phyloP scores from a whole-genome alignment of 2,888 invertebrate genomes.

The Parasteatoda lunata region DNA sequence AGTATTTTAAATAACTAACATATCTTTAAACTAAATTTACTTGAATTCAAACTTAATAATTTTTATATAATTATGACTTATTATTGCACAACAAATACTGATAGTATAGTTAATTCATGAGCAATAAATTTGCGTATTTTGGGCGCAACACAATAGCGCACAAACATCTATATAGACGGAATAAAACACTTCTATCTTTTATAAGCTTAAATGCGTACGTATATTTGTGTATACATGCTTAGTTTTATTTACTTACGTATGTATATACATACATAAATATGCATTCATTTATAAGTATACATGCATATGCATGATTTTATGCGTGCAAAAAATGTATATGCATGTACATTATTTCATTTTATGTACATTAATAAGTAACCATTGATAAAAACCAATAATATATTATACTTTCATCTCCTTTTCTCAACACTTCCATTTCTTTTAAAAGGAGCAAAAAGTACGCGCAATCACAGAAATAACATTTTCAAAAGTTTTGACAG shows the following conservation, averaged over 20 bases:
- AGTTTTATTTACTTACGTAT: not conserved
- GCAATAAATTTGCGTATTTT: conserved; percentile 27
- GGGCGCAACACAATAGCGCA: conserved; percentile 33
- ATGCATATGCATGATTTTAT: not conserved
- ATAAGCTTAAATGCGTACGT: not conserved
- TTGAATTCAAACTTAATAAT: not conserved
- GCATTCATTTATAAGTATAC: not conserved
- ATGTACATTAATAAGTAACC: conserved; percentile 60
- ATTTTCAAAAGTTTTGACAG: conserved; percentile 42
- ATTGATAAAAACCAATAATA: conserved; percentile 54
- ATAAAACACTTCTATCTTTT: conserved; percentile 27
- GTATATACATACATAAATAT: not conserved
- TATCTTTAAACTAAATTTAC: not conserved
- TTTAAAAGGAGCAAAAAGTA: conserved; percentile 36
- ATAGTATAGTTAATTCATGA: conserved; percentile 10
- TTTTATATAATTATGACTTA: not conserved
- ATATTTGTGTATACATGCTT: not conserved
- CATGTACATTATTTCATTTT: conserved; percentile 18
- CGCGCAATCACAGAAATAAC: conserved; percentile 55
- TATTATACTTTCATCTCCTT: conserved; percentile 8
- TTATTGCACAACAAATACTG: not conserved
- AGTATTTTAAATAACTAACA: not conserved
- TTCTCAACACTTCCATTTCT: conserved; percentile 15
- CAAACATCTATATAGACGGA: conserved; percentile 65
- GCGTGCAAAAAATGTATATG: not conserved